Evolutionary conservation across 92 coral and sea anemone species (phyloP), one percentile per base, ranked within the genome.

Genomic region (Isaurus tuberculatus): DNA sequence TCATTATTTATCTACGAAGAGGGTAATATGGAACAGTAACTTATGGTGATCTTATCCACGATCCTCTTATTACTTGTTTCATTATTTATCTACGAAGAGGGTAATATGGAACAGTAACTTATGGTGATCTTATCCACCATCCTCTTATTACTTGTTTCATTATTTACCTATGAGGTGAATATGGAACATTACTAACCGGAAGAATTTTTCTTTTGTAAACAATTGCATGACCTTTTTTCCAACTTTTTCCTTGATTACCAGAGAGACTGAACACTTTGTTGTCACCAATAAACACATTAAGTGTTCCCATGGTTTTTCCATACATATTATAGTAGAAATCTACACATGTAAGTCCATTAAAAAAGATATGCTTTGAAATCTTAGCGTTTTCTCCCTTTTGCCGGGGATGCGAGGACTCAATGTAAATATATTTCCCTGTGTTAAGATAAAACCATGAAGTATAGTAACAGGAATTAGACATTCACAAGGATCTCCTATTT

Each of bases 241-340:
- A 86, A 5, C 10, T 10, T 4, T 11, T 78, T 5, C 89, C 85
- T 33, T 69, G 85, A 30, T 86, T 79, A 58, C 85, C 85, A 17
- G 89, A 86, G 4, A 70, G 15, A 53, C 64, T 79, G 34, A 86
- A 86, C 17, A 86, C 66, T 15, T 58, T 57, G 0, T 13, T 14
- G 40, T 43, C 22, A 28, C 83, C 88, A 23, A 75, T 70, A 53
- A 2, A 84, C 15, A 84, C 83, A 33, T 73, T 84, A 8, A 84
- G 75, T 8, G 87, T 36, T 33, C 87, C 87, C 83, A 84, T 84
- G n/a, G 9, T 42, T 23, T 1, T 26, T 22, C 87, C 87, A 53
- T 84, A 74, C 87, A 84, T 84, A 53, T 84, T 73, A 61, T 84
- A 84, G 73, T 73, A 84, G 60, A 85, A 85, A 8, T 32, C 40